These are phyloP conservation scores for Phaethornis superciliosus DNA, from an alignment of 2,113 vertebrate genomes.

Conservation along the genomic window DNA sequence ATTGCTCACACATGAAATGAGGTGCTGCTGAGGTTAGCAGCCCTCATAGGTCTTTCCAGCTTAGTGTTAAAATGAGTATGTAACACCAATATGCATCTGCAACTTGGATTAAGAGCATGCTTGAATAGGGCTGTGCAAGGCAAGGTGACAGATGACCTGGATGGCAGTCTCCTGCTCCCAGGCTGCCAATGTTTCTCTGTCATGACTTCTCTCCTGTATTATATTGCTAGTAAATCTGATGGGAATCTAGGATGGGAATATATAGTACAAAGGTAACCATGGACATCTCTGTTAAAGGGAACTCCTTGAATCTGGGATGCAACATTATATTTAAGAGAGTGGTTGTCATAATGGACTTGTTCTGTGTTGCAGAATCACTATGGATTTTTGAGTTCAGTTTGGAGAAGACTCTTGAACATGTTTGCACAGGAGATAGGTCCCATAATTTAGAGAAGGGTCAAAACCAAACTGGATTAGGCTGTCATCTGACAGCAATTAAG, in stretches of 20 bases:
- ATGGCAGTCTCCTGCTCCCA: neutral
- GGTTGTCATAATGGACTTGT: neutral
- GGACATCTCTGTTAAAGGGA: neutral
- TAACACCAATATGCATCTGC: neutral
- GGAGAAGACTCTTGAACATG: neutral
- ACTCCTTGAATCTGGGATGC: neutral
- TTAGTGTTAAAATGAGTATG: slow-evolving; percentile 17
- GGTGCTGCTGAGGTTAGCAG: neutral
- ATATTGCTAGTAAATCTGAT: neutral
- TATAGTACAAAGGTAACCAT: neutral
- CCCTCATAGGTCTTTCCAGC: neutral
- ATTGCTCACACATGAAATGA: slow-evolving; percentile 43
- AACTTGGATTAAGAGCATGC: neutral
- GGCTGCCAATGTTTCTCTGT: neutral
- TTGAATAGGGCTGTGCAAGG: neutral
- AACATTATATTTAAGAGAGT: neutral
- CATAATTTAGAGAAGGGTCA: neutral
- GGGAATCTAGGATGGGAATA: accelerated
- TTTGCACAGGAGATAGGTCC: neutral
- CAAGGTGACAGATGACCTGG: neutral
- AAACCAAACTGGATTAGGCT: neutral
- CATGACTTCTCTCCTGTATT: neutral
- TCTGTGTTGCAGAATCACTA: neutral
- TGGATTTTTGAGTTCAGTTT: neutral
- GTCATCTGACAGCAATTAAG: neutral